Evolutionary conservation across 2,113 vertebrate genomes (phyloP), one percentile per base, ranked within the genome.

Genomic region (Regulus satrapa): DNA sequence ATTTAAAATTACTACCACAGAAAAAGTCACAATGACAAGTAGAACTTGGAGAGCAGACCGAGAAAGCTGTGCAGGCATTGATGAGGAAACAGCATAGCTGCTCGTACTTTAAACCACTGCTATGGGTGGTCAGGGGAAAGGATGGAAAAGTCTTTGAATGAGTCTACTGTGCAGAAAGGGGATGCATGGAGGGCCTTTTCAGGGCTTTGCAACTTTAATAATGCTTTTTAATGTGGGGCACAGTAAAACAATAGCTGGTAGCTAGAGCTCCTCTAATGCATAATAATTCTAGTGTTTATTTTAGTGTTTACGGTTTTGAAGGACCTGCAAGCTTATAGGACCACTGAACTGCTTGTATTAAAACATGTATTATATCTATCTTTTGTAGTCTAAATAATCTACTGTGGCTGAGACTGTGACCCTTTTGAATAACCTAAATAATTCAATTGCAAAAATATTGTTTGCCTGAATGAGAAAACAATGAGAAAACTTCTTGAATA

Each of bases 121-220:
- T 45, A 7, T 34, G 12, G 14, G 21, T 58, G 25, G 18, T 10
- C 3, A 17, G 2, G 0, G 3, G 3, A 3, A 9, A 36, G 12
- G 12, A 58, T 13, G 19, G 25, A 59, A 46, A 43, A n/a, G 5
- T 69, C 12, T 71, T 67, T 58, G 55, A 75, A 48, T 32, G 88
- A 38, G 28, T 48, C 12, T 72, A 1, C 38, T 63, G 8, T 94
- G 56, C 24, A 55, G 19, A 82, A 88, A 49, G 9, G 9, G 51
- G 56, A 40, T 49, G 41, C 51, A 66, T 19, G 43, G 28, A 43
- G 21, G 21, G 40, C 15, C 13, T 72, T 58, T 28, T 29, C 41
- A 67, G 21, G 34, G 29, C 31, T 69, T 78, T 79, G 23, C 6
- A 59, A 63, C 23, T 41, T 73, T 24, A 58, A n/a, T 28, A 26